These are phyloP conservation scores for Tinea pellionella DNA, from an alignment of 2,888 invertebrate species.

Conservation along the genomic window DNA sequence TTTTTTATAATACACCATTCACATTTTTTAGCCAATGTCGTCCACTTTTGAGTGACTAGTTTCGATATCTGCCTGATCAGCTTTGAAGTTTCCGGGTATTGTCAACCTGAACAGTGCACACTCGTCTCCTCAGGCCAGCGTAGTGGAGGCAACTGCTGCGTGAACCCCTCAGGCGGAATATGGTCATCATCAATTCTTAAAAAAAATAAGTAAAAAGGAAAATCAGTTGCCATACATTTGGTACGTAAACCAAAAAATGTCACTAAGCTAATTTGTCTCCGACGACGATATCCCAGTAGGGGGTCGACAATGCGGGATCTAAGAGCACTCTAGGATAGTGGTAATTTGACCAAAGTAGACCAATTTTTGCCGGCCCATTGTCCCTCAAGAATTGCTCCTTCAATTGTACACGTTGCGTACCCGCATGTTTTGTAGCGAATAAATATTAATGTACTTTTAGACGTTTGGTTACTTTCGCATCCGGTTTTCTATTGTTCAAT, in stretches of 20 bases:
- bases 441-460: constrained; percentile 35
- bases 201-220: too few species aligned
- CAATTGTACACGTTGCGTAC: constrained; percentile 30
- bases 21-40: too few species aligned
- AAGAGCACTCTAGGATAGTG: constrained; percentile 30
- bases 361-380: constrained; percentile 50
- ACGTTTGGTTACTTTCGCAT: constrained; percentile 1
- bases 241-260: background rate
- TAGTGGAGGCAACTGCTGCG: too few species aligned
- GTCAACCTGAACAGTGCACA: too few species aligned
- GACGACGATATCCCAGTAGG: constrained; percentile 26
- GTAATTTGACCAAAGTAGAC: constrained; percentile 61
- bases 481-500: background rate
- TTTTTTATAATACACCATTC: background rate
- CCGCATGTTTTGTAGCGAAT: constrained; percentile 48
- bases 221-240: too few species aligned
- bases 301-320: constrained; percentile 55
- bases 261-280: constrained; percentile 27
- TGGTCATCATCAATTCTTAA: too few species aligned
- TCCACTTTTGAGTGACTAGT: too few species aligned
- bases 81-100: too few species aligned
- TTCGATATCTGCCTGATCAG: too few species aligned
- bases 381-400: constrained; percentile 57
- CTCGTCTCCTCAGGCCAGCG: too few species aligned
- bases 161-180: too few species aligned